Percentiles rank a stretch among this genome's conserved stretches.
Evolutionary conservation across 2,113 vertebrate species (phyloP).

Genomic region (Trogon melanurus): DNA sequence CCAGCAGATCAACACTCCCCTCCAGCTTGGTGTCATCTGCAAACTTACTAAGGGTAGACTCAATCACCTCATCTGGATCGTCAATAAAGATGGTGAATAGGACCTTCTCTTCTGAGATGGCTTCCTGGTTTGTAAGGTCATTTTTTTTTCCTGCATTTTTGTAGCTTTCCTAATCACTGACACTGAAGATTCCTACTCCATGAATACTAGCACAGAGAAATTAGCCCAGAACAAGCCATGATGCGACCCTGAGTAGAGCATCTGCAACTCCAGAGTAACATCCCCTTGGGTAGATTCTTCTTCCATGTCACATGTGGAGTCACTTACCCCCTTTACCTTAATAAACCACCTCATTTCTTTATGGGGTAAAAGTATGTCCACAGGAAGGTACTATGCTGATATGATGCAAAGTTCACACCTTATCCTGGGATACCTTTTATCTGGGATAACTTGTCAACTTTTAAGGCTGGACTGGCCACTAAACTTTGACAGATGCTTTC

Average conservation of each 20-base stretch:
- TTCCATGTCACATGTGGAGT: background rate
- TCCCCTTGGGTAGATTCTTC: accelerated
- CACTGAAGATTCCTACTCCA: background rate
- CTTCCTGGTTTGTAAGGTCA: background rate
- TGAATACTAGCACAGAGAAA: background rate
- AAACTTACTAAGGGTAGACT: too few species aligned
- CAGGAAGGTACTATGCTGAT: background rate
- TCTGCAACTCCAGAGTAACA: background rate
- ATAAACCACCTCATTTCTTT: background rate
- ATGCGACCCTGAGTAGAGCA: background rate
- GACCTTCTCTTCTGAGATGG: background rate
- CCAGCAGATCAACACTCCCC: too few species aligned
- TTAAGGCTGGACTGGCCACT: too few species aligned
- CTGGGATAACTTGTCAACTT: background rate
- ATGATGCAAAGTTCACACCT: background rate
- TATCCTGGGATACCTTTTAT: background rate
- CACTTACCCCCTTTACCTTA: background rate
- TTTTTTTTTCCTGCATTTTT: background rate
- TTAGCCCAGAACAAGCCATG: background rate
- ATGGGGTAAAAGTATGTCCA: background rate
- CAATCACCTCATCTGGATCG: too few species aligned
- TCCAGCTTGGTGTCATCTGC: too few species aligned
- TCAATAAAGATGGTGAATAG: too few species aligned
- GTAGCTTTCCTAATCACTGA: background rate
- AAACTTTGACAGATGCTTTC: too few species aligned